These are phyloP conservation scores for Anoplolepis gracilipes DNA, from an alignment of 1,140 invertebrate genomes.

Conservation along the genomic window DNA sequence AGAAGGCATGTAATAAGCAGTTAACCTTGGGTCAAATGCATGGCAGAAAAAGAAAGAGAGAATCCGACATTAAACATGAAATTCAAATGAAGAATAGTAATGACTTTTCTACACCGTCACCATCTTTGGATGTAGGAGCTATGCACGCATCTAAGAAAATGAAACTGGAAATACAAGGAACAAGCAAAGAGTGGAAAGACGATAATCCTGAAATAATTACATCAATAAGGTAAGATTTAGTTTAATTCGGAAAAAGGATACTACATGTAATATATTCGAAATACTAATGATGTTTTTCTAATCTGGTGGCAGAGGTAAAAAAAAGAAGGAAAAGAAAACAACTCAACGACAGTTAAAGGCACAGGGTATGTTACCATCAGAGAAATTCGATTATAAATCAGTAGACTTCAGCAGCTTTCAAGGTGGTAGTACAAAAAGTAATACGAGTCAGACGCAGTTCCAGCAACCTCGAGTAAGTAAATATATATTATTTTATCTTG, in stretches of 20 bases:
- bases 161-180: background rate
- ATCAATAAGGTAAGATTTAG: constrained; percentile 40
- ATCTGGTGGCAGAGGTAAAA: constrained; percentile 62
- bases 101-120: constrained; percentile 26
- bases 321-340: constrained; percentile 70
- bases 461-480: constrained; percentile 70
- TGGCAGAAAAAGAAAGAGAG: constrained; percentile 77
- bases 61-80: constrained; percentile 43
- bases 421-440: constrained; percentile 78
- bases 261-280: background rate
- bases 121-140: constrained; percentile 11
- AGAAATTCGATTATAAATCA: constrained; percentile 77
- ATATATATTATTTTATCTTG: background rate
- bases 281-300: constrained; percentile 11
- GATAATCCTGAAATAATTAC: background rate
- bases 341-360: constrained; percentile 66
- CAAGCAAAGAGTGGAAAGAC: background rate
- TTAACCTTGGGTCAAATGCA: constrained; percentile 69
- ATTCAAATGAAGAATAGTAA: background rate
- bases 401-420: constrained; percentile 82
- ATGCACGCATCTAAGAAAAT: background rate
- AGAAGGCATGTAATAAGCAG: constrained; percentile 18
- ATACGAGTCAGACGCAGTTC: constrained; percentile 61
- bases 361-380: constrained; percentile 76
- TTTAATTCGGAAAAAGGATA: background rate